Evolutionary conservation across 2,888 invertebrate species (phyloP), one percentile per base, ranked within the genome.

Genomic region (Molanna angustata): DNA sequence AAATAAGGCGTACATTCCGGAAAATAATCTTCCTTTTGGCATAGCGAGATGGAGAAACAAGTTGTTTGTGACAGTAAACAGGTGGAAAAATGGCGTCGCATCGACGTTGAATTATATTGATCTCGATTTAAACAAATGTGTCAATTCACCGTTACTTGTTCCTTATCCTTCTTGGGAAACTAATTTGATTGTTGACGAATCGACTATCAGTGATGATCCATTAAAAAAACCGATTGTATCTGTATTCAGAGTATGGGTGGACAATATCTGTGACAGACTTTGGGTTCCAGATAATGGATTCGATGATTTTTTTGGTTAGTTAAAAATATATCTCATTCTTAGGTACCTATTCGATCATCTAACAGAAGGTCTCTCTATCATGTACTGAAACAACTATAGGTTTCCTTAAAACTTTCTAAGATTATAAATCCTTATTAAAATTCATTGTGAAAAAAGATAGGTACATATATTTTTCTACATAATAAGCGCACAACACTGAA

Each of bases 211-310:
- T 17, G 14, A 37, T 6, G 27, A 45, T 20, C 16, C 21, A 11
- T 11, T 19, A 1, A 22, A 16, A 6, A 19, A 39, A 13, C 55
- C 82, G 0, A 80, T 88, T 32, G 73, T 88, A 45, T 89, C 86
- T 2, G 85, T 86, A 2, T 88, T 89, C 68, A 79, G 91, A 55
- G 74, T 88, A 14, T 79, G 77, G 59, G 83, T 86, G 1, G 91
- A 91, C 66, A n/a, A n/a, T n/a, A 75, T 76, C 4, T 91, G 91
- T 63, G 88, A 88, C 66, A 79, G 91, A 42, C 76, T 91, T 4
- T 91, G 91, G 90, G 85, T 88, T 2, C 78, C 90, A 69, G 90
- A 91, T 65, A 84, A 88, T 0, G 91, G 89, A 49, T 69, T 88
- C 32, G 83, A 85, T 22, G 87, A 90, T 65, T 86, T 89, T 67